Evolutionary conservation across 2,888 invertebrate genomes (phyloP).

Genomic region (Trisateles emortualis): DNA sequence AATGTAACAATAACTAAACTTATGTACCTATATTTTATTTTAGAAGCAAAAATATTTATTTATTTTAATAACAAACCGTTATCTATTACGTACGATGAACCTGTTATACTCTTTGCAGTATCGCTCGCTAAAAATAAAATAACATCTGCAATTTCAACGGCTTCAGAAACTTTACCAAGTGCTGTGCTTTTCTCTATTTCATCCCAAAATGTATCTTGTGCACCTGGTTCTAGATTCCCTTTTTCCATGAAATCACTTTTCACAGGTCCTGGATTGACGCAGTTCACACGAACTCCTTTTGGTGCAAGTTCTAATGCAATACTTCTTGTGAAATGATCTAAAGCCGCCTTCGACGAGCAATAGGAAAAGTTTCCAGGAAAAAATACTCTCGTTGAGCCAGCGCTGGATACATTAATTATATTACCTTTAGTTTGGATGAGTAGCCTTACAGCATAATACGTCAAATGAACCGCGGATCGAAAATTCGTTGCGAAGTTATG

Average conservation of each 20-base stretch:
- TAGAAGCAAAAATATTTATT: neutral
- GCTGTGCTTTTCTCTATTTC: slow-evolving; percentile 25
- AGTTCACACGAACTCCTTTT: slow-evolving; percentile 92
- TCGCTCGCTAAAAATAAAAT: slow-evolving; percentile 95
- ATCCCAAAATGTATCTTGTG: slow-evolving; percentile 30
- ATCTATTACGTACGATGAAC: slow-evolving; percentile 92
- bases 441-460: slow-evolving; percentile 90
- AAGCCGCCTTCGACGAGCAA: slow-evolving; percentile 92
- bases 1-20: no score
- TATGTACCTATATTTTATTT: no score
- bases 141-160: slow-evolving; percentile 91
- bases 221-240: slow-evolving; percentile 24
- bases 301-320: slow-evolving; percentile 92
- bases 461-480: slow-evolving; percentile 49
- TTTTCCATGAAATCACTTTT: slow-evolving; percentile 48
- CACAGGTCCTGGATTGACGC: slow-evolving; percentile 89
- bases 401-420: slow-evolving; percentile 95
- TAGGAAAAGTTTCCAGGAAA: slow-evolving; percentile 39
- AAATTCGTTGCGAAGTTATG: slow-evolving; percentile 51
- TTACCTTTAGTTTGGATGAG: slow-evolving; percentile 90
- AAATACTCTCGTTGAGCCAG: slow-evolving; percentile 24
- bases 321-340: slow-evolving; percentile 95
- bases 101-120: slow-evolving; percentile 93
- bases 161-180: slow-evolving; percentile 37
- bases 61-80: slow-evolving; percentile 87